Conservation (phyloP, 2,888 invertebrate species). For the Lasius fuliginosus region DNA sequence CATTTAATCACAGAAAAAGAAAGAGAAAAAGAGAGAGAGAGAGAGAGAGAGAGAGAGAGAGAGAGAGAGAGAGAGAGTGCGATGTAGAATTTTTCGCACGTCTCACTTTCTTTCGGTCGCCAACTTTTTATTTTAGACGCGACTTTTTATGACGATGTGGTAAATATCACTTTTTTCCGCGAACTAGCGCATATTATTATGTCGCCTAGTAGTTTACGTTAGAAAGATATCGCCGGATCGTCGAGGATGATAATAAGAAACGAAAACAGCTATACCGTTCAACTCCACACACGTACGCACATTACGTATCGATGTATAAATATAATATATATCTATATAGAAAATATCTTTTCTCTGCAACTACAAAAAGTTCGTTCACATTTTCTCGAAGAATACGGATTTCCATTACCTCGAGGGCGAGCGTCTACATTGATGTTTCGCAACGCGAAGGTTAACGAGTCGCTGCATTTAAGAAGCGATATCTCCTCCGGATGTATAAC, state of each 20-base stretch:
- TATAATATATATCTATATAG: neutral
- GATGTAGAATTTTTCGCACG: neutral
- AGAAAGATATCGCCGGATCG: conserved; percentile 35
- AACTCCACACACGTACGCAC: neutral
- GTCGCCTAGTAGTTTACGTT: neutral
- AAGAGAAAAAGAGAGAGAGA: neutral
- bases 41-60: neutral
- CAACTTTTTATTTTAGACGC: conserved; percentile 12
- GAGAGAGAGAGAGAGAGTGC: neutral
- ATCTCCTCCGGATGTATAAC: neutral
- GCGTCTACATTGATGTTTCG: neutral
- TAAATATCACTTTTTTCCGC: neutral
- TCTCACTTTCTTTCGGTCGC: neutral
- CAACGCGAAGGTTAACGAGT: neutral
- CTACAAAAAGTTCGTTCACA: neutral
- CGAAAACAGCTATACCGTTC: conserved; percentile 51
- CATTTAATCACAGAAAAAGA: neutral
- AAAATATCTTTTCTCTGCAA: neutral
- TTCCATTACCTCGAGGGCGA: neutral
- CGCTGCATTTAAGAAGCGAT: neutral
- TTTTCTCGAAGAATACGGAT: neutral
- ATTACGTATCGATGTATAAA: neutral
- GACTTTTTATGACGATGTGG: neutral
- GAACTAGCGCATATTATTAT: neutral
- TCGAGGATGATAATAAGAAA: conserved; percentile 48